phyloP scores from a whole-genome alignment of 2,797 vertebrate species.

The Anniella stebbinsi region DNA sequence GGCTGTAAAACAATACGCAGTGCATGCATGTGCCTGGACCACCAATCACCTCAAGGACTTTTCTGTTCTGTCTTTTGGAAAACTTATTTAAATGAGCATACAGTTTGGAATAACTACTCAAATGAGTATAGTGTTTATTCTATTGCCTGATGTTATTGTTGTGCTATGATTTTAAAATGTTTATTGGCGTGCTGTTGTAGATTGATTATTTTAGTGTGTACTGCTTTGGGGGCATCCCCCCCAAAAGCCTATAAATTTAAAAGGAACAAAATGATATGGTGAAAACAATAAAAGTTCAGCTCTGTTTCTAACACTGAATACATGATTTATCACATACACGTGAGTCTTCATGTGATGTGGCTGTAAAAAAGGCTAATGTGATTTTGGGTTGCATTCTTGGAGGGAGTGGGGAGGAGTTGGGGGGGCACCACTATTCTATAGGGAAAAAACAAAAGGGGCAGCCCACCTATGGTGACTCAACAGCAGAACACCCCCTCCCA shows the following conservation, averaged over 20 bases:
- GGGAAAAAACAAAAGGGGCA: too few species aligned
- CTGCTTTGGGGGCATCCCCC: neutral
- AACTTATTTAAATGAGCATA: neutral
- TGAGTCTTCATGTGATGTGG: neutral
- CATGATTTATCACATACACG: neutral
- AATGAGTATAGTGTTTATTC: neutral
- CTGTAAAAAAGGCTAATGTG: neutral
- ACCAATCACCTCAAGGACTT: neutral
- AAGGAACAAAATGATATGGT: neutral
- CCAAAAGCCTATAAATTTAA: neutral
- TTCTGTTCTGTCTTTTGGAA: neutral
- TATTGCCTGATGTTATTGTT: neutral
- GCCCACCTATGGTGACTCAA: too few species aligned
- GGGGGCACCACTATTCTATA: too few species aligned
- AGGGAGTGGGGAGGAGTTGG: too few species aligned
- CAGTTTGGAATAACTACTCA: neutral
- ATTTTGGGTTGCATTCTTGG: neutral
- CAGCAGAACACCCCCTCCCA: too few species aligned
- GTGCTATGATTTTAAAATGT: neutral
- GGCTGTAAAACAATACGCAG: neutral
- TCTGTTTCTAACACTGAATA: neutral
- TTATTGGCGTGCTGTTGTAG: neutral
- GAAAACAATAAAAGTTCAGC: neutral
- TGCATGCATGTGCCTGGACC: neutral
- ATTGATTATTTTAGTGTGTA: neutral